Evolutionary conservation across 30 jellyfish, hydroid and myxozoan species (phyloP).

Genomic region (Hydractinia symbiolongicarpus): DNA sequence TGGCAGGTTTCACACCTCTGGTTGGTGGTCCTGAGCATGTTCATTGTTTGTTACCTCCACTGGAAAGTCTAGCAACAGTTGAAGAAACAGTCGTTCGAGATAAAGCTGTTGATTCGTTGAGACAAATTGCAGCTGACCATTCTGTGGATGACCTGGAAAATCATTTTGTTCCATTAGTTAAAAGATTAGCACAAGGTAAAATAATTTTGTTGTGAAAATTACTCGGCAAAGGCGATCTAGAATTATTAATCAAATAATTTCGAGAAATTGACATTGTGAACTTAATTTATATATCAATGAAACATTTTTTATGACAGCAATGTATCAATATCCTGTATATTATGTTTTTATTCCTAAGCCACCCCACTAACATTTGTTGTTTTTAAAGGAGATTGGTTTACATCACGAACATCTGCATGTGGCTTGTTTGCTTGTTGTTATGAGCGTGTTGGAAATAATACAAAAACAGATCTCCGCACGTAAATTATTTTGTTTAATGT

Average conservation of each 20-base stretch:
- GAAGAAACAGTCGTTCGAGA: conserved; percentile 98
- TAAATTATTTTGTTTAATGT: conserved; percentile 12
- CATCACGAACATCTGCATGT: conserved; percentile 98
- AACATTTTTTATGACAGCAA: neutral
- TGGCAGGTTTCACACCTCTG: conserved; percentile 87
- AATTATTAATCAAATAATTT: no score
- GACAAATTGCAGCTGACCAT: conserved; percentile 91
- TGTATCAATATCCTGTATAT: neutral
- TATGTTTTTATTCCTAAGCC: neutral
- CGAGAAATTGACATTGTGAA: no score
- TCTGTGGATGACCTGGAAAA: conserved; percentile 75
- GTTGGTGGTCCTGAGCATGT: conserved; percentile 92
- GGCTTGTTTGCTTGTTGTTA: conserved; percentile 90
- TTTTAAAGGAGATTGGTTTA: conserved; percentile 91
- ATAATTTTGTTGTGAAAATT: no score
- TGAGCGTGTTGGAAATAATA: conserved; percentile 49
- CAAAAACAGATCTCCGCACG: conserved; percentile 84
- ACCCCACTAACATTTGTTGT: neutral
- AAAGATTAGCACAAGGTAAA: conserved; percentile 87
- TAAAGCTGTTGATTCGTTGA: conserved; percentile 95
- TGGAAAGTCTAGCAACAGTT: conserved; percentile 96
- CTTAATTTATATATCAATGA: neutral
- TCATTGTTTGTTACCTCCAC: conserved; percentile 86
- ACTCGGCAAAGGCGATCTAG: no score
- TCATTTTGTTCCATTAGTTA: conserved; percentile 83